Conservation (phyloP, 2,888 invertebrate genomes). For the Epiperipatus broadwayi region DNA sequence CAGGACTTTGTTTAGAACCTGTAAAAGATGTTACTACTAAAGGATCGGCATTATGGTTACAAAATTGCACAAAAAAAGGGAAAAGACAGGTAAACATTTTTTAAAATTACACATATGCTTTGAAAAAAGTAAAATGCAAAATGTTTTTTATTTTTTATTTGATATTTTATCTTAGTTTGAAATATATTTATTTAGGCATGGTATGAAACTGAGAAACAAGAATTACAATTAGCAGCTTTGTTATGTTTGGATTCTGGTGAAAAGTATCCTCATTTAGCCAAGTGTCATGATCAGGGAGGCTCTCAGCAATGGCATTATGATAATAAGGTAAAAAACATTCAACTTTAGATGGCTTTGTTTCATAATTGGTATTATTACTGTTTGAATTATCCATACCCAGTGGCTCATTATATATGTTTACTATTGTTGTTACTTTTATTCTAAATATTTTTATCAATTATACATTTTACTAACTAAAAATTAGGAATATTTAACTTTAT, state of each 20-base stretch:
- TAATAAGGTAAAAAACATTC: conserved; percentile 39
- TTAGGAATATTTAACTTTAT: no score
- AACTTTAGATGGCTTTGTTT: conserved; percentile 1
- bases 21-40: conserved; percentile 55
- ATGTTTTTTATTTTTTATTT: no score
- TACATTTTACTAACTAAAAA: no score
- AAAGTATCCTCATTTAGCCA: conserved; percentile 50
- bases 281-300: conserved; percentile 79
- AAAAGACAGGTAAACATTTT: conserved; percentile 22
- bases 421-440: no score
- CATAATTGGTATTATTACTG: no score
- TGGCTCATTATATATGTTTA: no score
- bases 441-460: no score
- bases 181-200: conserved; percentile 47
- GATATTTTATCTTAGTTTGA: no score
- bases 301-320: conserved; percentile 80
- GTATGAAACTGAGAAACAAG: conserved; percentile 62
- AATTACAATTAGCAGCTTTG: conserved; percentile 59
- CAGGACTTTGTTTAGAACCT: conserved; percentile 62
- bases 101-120: no score
- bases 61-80: conserved; percentile 38
- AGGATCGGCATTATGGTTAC: conserved; percentile 49
- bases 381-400: no score
- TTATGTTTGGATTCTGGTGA: conserved; percentile 61
- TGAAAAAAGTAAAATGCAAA: no score